phyloP scores from a whole-genome alignment of 2,113 vertebrate species.

The Herpailurus yagouaroundi region DNA sequence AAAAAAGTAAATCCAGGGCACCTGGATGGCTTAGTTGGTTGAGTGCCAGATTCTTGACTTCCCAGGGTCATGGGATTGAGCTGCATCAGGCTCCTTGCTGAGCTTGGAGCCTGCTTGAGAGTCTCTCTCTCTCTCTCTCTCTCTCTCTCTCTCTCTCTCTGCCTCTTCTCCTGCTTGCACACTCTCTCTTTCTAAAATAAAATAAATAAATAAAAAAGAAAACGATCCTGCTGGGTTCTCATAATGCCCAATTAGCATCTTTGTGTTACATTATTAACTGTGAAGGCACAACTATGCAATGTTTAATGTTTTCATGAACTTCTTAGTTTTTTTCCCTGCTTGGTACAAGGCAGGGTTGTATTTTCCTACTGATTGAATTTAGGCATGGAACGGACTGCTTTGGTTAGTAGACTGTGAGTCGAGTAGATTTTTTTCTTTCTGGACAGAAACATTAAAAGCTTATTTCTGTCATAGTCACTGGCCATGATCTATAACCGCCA shows the following conservation, averaged over 20 bases:
- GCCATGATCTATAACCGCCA: background rate
- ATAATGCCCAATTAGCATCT: background rate
- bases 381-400: background rate
- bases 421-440: background rate
- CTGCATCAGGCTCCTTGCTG: too few relatives aligned
- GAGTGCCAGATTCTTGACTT: too few relatives aligned
- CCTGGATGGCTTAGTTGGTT: too few relatives aligned
- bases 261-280: background rate
- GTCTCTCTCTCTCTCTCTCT: too few relatives aligned
- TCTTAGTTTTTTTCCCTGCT: background rate
- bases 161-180: too few relatives aligned
- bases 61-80: too few relatives aligned
- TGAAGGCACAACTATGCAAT: background rate
- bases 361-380: background rate
- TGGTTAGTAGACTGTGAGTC: background rate
- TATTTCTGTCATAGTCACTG: background rate
- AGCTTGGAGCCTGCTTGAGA: too few relatives aligned
- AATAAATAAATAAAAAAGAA: too few relatives aligned
- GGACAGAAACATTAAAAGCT: background rate
- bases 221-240: background rate
- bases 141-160: too few relatives aligned
- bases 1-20: background rate
- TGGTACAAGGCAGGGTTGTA: background rate
- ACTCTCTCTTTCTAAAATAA: too few relatives aligned
- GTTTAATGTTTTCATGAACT: background rate